These are phyloP conservation scores for Ariolimax columbianus DNA, from an alignment of 2,888 invertebrate genomes.

Conservation along the genomic window DNA sequence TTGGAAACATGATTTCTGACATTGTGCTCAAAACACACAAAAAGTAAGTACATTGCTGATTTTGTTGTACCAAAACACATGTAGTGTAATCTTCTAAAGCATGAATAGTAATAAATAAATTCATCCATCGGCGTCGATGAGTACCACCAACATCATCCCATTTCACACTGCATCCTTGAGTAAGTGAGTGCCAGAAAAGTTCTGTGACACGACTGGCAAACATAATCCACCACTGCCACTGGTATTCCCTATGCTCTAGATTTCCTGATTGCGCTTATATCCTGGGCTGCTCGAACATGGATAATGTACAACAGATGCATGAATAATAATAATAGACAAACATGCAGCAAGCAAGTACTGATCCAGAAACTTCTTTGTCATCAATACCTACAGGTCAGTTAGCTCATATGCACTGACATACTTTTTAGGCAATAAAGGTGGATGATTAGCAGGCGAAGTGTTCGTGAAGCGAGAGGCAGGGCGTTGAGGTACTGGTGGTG, in stretches of 20 bases:
- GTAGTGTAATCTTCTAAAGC: too few relatives aligned
- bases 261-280: background rate
- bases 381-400: conserved; percentile 52
- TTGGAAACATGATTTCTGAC: too few relatives aligned
- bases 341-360: background rate
- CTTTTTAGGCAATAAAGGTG: conserved; percentile 27
- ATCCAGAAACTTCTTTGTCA: background rate
- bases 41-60: too few relatives aligned
- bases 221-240: background rate
- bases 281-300: background rate
- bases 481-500: conserved; percentile 49
- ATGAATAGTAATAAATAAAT: too few relatives aligned
- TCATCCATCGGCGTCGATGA: too few relatives aligned
- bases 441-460: conserved; percentile 20
- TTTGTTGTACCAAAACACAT: too few relatives aligned
- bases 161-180: too few relatives aligned
- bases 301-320: background rate
- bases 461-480: conserved; percentile 32
- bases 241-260: background rate
- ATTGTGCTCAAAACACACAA: too few relatives aligned
- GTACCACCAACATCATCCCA: too few relatives aligned
- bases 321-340: background rate
- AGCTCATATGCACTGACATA: conserved; percentile 44
- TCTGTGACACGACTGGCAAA: too few relatives aligned
- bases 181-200: too few relatives aligned